A percentile compares a stretch with the other conserved stretches of the same genome.
Evolutionary conservation across 2,797 vertebrate genomes (phyloP).

Genomic region (Paramormyrops hopkinsi): DNA sequence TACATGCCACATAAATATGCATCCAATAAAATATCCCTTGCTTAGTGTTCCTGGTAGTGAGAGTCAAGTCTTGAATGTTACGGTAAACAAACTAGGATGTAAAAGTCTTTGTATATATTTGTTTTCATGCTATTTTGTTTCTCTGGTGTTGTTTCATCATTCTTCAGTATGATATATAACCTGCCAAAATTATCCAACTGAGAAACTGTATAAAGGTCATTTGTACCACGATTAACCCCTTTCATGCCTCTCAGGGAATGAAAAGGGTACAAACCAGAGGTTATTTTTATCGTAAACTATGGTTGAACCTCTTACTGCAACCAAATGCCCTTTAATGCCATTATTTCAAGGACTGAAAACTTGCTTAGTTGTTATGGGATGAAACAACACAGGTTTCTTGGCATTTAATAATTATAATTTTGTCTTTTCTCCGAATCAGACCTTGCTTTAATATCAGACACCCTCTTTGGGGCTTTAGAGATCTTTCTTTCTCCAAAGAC

Average conservation of each 20-base stretch:
- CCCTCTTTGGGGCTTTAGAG: constrained; percentile 39
- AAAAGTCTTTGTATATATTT: background rate
- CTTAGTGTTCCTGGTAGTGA: constrained; percentile 22
- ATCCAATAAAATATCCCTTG: background rate
- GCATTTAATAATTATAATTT: background rate
- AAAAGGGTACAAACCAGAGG: background rate
- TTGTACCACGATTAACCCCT: constrained; percentile 33
- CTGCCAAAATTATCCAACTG: constrained; percentile 26
- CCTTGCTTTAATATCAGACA: background rate
- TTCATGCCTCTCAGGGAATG: constrained; percentile 11
- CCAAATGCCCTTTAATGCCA: background rate
- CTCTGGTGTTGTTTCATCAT: constrained; percentile 30
- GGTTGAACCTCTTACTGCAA: background rate
- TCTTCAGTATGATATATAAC: constrained; percentile 26
- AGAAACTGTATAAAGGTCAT: constrained; percentile 49
- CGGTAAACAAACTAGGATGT: constrained; percentile 34
- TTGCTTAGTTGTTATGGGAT: background rate
- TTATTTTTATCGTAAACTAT: background rate
- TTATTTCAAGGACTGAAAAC: background rate
- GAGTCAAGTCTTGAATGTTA: constrained; percentile 17
- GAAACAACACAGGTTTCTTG: background rate
- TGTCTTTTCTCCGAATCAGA: background rate
- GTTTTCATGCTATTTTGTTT: constrained; percentile 20
- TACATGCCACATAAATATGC: background rate
- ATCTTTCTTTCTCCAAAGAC: constrained; percentile 54